Conservation (phyloP, 2,888 invertebrate species). For the Dysmachus trigonus region DNA sequence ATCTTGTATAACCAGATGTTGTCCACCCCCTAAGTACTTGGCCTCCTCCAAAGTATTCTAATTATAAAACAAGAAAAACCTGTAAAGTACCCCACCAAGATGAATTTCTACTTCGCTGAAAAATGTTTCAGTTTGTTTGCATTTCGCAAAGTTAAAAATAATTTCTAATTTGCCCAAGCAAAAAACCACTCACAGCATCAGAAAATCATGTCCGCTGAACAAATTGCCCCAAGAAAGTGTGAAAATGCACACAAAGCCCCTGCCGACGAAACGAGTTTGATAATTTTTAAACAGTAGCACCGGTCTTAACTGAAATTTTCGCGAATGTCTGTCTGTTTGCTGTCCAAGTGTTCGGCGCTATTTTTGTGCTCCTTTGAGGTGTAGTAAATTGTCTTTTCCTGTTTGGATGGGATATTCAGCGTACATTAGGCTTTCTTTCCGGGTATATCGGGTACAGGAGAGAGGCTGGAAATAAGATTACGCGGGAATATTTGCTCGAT, state of each 20-base stretch:
- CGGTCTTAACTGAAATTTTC: neutral
- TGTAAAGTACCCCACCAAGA: neutral
- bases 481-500: constrained; percentile 15
- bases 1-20: neutral
- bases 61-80: neutral
- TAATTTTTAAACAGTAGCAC: neutral
- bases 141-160: neutral
- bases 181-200: neutral
- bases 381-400: neutral
- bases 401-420: neutral
- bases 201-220: neutral
- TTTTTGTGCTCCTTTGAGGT: constrained; percentile 3
- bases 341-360: neutral
- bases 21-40: neutral
- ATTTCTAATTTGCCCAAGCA: neutral
- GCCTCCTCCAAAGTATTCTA: neutral
- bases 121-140: neutral
- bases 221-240: neutral
- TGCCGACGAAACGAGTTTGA: neutral
- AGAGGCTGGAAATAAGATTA: neutral
- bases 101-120: neutral
- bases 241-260: neutral
- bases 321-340: neutral
- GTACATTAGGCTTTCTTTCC: constrained; percentile 14
- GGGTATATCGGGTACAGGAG: neutral